Conservation (phyloP, 1,140 invertebrate genomes). For the Heliconius melpomene region DNA sequence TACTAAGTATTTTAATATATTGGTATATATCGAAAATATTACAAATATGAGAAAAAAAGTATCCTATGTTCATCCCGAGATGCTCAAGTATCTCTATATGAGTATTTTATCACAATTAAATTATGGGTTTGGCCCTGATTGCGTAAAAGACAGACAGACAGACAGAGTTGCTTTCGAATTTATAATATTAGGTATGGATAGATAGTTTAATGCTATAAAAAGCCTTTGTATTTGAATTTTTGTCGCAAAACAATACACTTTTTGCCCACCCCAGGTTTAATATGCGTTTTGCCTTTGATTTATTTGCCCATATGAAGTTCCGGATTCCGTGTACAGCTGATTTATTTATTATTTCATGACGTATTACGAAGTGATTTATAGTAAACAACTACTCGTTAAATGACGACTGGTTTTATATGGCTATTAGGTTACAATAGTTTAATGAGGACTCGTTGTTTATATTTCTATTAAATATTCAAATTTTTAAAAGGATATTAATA, state of each 20-base stretch:
- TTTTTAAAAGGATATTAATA: background rate
- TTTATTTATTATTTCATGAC: constrained; percentile 24
- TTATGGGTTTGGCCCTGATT: no score
- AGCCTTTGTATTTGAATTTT: no score
- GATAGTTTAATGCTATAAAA: no score
- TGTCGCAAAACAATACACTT: background rate
- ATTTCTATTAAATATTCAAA: background rate
- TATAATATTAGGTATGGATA: no score
- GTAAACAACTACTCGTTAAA: constrained; percentile 16
- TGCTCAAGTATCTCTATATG: no score
- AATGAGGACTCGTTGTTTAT: background rate
- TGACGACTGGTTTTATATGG: constrained; percentile 13
- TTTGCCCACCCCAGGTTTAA: background rate
- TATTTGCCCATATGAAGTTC: constrained; percentile 24
- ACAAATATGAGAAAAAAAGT: no score
- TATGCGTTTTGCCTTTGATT: constrained; percentile 19
- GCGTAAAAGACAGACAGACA: no score
- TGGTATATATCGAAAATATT: no score
- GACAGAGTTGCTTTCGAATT: no score
- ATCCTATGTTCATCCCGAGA: no score
- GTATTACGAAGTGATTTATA: constrained; percentile 20
- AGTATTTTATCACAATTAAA: no score
- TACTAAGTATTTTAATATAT: no score
- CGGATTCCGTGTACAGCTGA: constrained; percentile 25
- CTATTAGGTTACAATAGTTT: constrained; percentile 4